Percentiles rank a stretch among this genome's conserved stretches.
Evolutionary conservation across 2,797 vertebrate species (phyloP).

Genomic region (Protonibea diacanthus): DNA sequence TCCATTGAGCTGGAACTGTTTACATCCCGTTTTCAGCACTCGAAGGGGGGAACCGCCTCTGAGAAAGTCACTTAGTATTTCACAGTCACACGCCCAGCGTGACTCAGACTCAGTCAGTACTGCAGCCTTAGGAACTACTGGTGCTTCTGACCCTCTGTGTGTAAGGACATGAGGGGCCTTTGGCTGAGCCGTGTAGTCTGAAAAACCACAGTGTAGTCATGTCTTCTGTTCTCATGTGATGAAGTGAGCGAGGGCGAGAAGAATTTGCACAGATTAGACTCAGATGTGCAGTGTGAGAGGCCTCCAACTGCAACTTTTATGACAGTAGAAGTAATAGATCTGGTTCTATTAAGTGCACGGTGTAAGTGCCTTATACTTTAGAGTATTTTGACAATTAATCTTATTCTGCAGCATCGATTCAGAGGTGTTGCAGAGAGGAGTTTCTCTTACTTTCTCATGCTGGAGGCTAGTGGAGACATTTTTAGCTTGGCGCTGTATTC

Average conservation of each 20-base stretch:
- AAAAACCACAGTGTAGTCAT: not conserved
- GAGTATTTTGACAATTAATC: not conserved
- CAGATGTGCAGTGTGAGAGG: conserved; percentile 15
- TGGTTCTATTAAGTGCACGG: not conserved
- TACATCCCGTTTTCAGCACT: conserved; percentile 44
- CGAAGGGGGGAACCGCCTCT: not conserved
- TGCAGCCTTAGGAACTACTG: not conserved
- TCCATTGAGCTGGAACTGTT: conserved; percentile 54
- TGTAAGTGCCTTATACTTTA: not conserved
- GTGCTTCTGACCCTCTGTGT: conserved; percentile 3
- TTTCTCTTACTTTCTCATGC: conserved; percentile 68
- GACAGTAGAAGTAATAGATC: not conserved
- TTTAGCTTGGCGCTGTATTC: conserved; percentile 77
- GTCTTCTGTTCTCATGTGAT: conserved; percentile 1
- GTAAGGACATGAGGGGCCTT: not conserved
- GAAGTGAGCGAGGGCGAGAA: not conserved
- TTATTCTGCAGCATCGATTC: conserved; percentile 17
- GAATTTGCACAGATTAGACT: conserved; percentile 8
- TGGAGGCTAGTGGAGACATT: conserved; percentile 61
- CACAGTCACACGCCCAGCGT: conserved; percentile 4
- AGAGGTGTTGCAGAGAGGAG: conserved; percentile 45
- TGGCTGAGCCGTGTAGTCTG: conserved; percentile 12
- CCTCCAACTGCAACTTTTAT: not conserved
- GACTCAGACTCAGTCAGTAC: conserved; percentile 5
- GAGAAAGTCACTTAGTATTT: conserved; percentile 25